These are phyloP conservation scores for sheep (Ovis aries) DNA, from an alignment of 2,113 vertebrate genomes.

Conservation along the genomic window ARS-UI_Ramb_v3.0 NC_056054.1:129646501-129647000, in stretches of 20 bases:
- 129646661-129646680: neutral
- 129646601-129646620: neutral
- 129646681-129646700: neutral
- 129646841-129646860: neutral
- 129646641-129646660: neutral
- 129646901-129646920: neutral
- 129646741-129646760: neutral
- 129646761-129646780: neutral
- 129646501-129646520: neutral
- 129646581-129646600: neutral
- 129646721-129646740: neutral
- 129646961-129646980: neutral
- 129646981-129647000: neutral
- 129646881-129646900: neutral
- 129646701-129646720: neutral
- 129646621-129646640: neutral
- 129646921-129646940: neutral
- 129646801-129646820: neutral
- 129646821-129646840: neutral
- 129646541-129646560: neutral
- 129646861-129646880: neutral
- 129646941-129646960: neutral
- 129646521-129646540: neutral
- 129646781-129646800: neutral
- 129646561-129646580: neutral